A percentile compares a stretch with the other conserved stretches of the same genome.
Evolutionary conservation across 2,797 vertebrate genomes (phyloP).

Genomic region (Coluber constrictor): DNA sequence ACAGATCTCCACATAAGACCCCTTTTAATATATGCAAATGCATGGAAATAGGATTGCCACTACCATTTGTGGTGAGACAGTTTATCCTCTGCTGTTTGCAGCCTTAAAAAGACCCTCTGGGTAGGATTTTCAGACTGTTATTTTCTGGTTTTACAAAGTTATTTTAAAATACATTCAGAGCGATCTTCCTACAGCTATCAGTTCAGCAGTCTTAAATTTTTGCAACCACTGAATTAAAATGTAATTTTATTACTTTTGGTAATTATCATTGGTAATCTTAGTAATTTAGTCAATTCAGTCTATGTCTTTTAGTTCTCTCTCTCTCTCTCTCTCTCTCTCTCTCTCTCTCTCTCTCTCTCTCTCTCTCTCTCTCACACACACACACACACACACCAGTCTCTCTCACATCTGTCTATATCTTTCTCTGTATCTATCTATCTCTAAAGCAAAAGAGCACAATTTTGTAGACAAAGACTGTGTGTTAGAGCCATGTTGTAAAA

Average conservation of each 20-base stretch:
- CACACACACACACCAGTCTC: too few species aligned
- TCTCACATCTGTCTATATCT: background rate
- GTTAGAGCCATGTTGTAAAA: background rate
- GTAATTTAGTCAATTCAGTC: background rate
- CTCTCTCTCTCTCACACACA: too few species aligned
- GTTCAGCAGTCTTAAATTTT: background rate
- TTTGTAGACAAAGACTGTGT: background rate
- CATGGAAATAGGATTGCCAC: background rate
- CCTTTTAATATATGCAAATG: background rate
- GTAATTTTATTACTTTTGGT: background rate
- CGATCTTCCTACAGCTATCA: background rate
- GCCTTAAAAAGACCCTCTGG: background rate
- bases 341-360: too few species aligned
- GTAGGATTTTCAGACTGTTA: background rate
- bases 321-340: too few species aligned
- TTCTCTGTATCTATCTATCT: background rate
- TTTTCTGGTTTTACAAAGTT: background rate
- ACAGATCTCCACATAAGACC: background rate
- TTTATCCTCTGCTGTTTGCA: background rate
- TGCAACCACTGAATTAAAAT: background rate
- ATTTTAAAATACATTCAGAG: background rate
- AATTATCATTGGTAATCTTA: background rate
- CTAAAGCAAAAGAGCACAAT: background rate
- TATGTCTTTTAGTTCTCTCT: background rate
- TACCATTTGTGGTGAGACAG: background rate